A percentile compares a stretch with the other conserved stretches of the same genome.
Conservation (phyloP, 2,888 invertebrate species). For the Trilocha varians region DNA sequence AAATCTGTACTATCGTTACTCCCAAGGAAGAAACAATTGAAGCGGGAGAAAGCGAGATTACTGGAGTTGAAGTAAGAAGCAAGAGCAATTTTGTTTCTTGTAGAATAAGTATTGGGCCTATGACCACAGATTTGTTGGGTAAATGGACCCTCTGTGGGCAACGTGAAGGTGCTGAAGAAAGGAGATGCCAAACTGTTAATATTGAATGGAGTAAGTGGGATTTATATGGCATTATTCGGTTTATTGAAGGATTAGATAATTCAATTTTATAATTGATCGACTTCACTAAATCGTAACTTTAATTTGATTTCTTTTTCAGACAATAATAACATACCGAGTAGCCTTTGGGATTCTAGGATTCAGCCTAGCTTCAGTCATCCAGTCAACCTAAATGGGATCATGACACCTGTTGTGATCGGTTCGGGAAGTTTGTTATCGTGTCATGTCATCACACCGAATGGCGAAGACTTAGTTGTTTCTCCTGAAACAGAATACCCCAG, state of each 20-base stretch:
- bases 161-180: slow-evolving; percentile 9
- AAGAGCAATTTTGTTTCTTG: slow-evolving; percentile 23
- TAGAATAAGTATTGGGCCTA: slow-evolving; percentile 24
- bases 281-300: background rate
- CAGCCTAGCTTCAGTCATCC: slow-evolving; percentile 17
- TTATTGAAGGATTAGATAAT: too few relatives aligned
- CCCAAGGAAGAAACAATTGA: slow-evolving; percentile 8
- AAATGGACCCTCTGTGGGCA: slow-evolving; percentile 22
- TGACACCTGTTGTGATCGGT: slow-evolving; percentile 21
- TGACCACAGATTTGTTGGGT: slow-evolving; percentile 19
- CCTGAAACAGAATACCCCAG: slow-evolving; percentile 22
- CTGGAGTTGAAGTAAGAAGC: slow-evolving; percentile 14
- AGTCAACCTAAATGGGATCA: slow-evolving; percentile 24
- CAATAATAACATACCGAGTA: slow-evolving; percentile 10
- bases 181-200: slow-evolving; percentile 20
- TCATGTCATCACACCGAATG: slow-evolving; percentile 33
- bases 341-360: slow-evolving; percentile 10
- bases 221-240: too few relatives aligned
- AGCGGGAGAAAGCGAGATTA: slow-evolving; percentile 5
- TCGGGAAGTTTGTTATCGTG: slow-evolving; percentile 18
- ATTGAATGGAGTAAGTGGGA: slow-evolving; percentile 25
- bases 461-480: slow-evolving; percentile 24
- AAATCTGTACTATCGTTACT: slow-evolving; percentile 17
- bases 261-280: too few relatives aligned
- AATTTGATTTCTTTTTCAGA: slow-evolving; percentile 16